Evolutionary conservation across 1,140 invertebrate genomes (phyloP).

Genomic region (Battus philenor): DNA sequence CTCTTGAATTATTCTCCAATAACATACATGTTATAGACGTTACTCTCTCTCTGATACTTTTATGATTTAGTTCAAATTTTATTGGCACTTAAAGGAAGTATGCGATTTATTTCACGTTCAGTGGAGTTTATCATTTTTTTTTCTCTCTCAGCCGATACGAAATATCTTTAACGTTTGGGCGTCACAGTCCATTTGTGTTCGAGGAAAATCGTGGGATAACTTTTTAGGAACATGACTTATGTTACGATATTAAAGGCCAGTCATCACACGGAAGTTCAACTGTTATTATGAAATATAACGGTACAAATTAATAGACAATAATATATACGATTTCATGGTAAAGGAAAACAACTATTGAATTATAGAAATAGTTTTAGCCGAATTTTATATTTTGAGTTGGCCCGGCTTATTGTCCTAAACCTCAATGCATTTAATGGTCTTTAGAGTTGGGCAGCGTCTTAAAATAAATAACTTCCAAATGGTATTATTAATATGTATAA

Average conservation of each 20-base stretch:
- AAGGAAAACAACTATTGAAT: too few relatives aligned
- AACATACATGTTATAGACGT: conserved; percentile 74
- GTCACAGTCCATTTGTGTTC: conserved; percentile 53
- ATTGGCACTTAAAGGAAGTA: conserved; percentile 74
- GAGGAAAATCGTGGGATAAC: conserved; percentile 23
- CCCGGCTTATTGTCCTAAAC: too few relatives aligned
- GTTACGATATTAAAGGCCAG: conserved; percentile 11
- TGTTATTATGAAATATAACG: not conserved
- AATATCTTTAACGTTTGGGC: conserved; percentile 46
- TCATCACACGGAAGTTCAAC: not conserved
- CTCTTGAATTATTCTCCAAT: conserved; percentile 74
- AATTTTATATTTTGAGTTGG: too few relatives aligned
- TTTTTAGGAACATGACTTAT: conserved; percentile 25
- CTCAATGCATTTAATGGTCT: too few relatives aligned
- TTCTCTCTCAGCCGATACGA: conserved; percentile 42
- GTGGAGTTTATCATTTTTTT: conserved; percentile 69
- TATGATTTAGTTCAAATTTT: conserved; percentile 75
- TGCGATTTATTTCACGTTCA: conserved; percentile 71
- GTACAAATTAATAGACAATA: too few relatives aligned
- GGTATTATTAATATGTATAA: too few relatives aligned
- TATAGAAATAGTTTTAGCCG: too few relatives aligned
- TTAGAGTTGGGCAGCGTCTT: too few relatives aligned
- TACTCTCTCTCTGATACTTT: conserved; percentile 70
- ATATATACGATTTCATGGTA: too few relatives aligned
- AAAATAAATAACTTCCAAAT: too few relatives aligned